Evolutionary conservation across 2,113 vertebrate species (phyloP).

Genomic region (Kryptolebias marmoratus): DNA sequence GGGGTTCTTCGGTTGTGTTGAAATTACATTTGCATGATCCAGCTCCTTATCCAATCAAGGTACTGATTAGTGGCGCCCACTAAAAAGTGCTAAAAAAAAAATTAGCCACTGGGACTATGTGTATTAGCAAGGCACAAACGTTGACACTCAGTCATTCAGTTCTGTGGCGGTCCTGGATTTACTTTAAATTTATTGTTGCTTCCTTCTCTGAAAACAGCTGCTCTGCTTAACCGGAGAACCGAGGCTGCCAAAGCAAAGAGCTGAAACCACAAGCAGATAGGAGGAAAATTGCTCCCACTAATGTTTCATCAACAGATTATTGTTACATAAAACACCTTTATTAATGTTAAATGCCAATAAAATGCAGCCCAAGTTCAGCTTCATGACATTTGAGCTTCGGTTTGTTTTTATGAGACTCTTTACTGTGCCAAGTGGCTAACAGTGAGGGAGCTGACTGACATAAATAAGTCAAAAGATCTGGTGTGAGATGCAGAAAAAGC

Average conservation of each 20-base stretch:
- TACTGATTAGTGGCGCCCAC: too few species aligned
- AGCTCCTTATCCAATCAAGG: too few species aligned
- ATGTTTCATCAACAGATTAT: background rate
- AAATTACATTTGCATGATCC: too few species aligned
- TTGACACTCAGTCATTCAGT: background rate
- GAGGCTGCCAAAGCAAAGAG: background rate
- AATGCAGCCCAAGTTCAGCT: background rate
- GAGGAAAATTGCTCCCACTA: background rate
- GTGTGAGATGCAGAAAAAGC: constrained; percentile 22
- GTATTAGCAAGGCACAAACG: background rate
- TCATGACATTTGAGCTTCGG: background rate
- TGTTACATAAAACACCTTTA: background rate
- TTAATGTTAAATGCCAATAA: background rate
- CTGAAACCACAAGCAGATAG: background rate
- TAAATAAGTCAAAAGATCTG: constrained; percentile 14
- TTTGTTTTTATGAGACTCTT: constrained; percentile 7
- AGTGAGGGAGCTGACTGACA: constrained; percentile 36
- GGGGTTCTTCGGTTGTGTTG: too few species aligned
- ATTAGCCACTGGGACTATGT: too few species aligned
- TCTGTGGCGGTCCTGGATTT: too few species aligned
- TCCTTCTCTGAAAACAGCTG: background rate
- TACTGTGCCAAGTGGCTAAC: constrained; percentile 25
- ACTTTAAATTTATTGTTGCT: background rate
- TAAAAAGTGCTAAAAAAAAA: too few species aligned
- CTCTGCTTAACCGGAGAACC: background rate